Evolutionary conservation across 2,888 invertebrate genomes (phyloP).

Genomic region (Patella depressa): DNA sequence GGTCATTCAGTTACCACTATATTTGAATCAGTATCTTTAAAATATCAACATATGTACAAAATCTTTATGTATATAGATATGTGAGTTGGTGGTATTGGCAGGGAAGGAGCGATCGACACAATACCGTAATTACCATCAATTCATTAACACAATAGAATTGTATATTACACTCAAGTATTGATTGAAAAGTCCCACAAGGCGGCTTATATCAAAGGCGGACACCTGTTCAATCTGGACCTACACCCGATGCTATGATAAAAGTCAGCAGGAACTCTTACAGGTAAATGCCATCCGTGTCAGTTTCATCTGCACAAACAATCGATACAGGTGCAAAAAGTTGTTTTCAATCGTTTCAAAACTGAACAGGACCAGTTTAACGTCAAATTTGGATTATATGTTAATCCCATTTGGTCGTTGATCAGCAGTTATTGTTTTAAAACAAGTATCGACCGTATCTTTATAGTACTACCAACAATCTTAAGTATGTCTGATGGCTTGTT

Average conservation of each 20-base stretch:
- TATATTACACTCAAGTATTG: not conserved
- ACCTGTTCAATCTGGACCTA: not conserved
- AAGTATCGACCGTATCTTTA: too few species aligned
- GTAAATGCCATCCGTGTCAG: not conserved
- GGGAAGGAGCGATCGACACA: not conserved
- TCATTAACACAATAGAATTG: conserved; percentile 1
- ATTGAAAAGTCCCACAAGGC: not conserved
- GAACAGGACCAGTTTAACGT: not conserved
- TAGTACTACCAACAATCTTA: too few species aligned
- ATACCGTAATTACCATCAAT: not conserved
- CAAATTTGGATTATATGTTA: conserved; percentile 1
- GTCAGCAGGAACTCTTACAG: not conserved
- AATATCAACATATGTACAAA: too few species aligned
- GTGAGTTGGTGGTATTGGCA: too few species aligned
- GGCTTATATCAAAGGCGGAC: conserved; percentile 4
- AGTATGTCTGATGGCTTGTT: too few species aligned
- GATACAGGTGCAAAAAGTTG: not conserved
- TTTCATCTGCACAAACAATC: conserved; percentile 2
- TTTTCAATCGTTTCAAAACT: not conserved
- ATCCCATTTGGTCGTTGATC: not conserved
- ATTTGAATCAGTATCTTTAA: too few species aligned
- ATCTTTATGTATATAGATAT: too few species aligned
- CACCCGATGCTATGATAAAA: not conserved
- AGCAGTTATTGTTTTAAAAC: not conserved
- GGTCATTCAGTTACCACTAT: too few species aligned